A percentile compares a stretch with the other conserved stretches of the same genome.
These are phyloP conservation scores for Napeogenes inachia DNA, from an alignment of 2,888 invertebrate species.

Conservation along the genomic window DNA sequence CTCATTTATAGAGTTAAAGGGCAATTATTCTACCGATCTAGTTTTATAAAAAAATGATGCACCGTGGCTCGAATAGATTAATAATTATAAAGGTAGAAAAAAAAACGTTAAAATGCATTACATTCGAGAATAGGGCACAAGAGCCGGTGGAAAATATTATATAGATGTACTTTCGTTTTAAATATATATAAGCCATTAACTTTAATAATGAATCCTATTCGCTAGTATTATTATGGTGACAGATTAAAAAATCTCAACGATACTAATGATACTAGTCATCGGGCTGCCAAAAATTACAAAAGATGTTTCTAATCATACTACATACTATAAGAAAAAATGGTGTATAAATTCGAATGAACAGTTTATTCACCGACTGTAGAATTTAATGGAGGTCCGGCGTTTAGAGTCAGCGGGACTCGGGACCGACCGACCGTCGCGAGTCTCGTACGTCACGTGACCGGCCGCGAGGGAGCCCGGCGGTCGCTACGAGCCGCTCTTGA, in stretches of 20 bases:
- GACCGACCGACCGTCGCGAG: neutral
- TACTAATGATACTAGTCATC: no score
- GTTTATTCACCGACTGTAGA: slow-evolving; percentile 16
- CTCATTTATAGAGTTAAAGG: neutral
- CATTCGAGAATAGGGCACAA: neutral
- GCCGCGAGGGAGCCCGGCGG: slow-evolving; percentile 25
- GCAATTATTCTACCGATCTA: neutral
- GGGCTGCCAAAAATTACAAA: no score
- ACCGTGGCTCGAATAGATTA: neutral
- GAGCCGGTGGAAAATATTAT: neutral
- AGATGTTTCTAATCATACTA: no score
- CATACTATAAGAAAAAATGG: neutral
- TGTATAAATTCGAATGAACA: neutral
- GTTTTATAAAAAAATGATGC: neutral
- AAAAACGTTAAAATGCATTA: neutral
- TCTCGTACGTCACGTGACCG: neutral
- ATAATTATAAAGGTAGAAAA: neutral
- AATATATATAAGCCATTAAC: neutral
- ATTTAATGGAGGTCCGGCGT: slow-evolving; percentile 21
- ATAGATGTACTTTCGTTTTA: neutral
- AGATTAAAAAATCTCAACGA: neutral
- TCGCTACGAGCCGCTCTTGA: slow-evolving; percentile 64
- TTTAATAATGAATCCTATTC: neutral
- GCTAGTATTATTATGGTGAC: neutral
- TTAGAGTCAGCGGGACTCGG: neutral